phyloP scores from a whole-genome alignment of 2,113 vertebrate species.

The Riparia riparia region DNA sequence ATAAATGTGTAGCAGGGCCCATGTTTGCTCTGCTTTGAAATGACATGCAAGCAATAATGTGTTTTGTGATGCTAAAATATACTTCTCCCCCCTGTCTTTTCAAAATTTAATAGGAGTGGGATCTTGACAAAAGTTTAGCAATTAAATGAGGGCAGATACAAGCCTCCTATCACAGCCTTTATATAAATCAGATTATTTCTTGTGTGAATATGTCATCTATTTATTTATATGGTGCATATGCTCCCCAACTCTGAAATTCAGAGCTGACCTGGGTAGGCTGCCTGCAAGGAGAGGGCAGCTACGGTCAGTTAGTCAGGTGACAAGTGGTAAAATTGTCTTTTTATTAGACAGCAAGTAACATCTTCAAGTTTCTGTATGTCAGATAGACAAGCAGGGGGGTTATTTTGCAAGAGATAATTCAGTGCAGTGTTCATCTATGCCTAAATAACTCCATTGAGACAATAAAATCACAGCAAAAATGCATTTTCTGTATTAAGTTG shows the following conservation, averaged over 20 bases:
- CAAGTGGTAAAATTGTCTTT: constrained; percentile 6
- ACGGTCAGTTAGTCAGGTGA: neutral
- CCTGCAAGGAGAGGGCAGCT: neutral
- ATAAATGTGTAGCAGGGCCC: neutral
- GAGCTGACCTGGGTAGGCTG: neutral
- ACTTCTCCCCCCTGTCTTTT: neutral
- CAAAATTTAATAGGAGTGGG: neutral
- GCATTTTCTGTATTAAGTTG: neutral
- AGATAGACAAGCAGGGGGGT: neutral
- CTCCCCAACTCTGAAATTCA: neutral
- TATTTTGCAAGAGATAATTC: neutral
- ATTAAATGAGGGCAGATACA: neutral
- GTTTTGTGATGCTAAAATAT: neutral
- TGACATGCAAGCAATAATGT: neutral
- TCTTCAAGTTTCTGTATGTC: neutral
- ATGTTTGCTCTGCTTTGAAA: neutral
- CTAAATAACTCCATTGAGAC: neutral
- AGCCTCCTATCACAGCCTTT: neutral
- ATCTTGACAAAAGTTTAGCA: neutral
- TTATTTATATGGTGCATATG: neutral
- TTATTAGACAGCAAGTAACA: neutral
- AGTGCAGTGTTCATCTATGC: neutral
- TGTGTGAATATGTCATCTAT: neutral
- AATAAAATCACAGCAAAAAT: neutral
- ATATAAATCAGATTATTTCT: neutral